phyloP scores from a whole-genome alignment of 2,797 vertebrate genomes.

The Pachyuromys duprasi region DNA sequence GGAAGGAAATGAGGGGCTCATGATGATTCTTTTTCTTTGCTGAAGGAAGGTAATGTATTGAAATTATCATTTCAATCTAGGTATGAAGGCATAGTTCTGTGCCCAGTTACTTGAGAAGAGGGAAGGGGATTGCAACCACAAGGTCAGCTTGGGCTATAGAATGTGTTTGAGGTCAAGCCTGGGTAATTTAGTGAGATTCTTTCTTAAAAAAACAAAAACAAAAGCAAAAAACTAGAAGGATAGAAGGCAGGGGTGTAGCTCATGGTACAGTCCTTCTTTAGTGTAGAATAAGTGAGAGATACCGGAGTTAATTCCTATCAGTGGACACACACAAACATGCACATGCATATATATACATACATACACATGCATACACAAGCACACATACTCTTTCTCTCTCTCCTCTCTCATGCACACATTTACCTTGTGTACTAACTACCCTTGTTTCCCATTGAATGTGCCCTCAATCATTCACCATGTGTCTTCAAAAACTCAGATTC shows the following conservation, averaged over 20 bases:
- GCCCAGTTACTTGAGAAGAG: background rate
- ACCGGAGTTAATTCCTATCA: background rate
- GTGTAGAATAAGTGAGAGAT: background rate
- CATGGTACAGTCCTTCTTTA: background rate
- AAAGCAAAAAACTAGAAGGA: background rate
- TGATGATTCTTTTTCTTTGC: background rate
- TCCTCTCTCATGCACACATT: background rate
- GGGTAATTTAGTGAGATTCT: background rate
- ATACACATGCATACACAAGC: background rate
- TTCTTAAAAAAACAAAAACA: background rate
- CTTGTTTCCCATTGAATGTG: background rate
- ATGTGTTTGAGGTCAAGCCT: background rate
- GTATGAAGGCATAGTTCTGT: background rate
- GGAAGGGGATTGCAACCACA: background rate
- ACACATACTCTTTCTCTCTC: background rate
- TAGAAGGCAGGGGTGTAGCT: background rate
- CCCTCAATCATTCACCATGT: background rate
- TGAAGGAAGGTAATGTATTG: background rate
- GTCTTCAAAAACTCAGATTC: background rate
- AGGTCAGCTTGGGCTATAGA: background rate
- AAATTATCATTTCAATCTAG: background rate
- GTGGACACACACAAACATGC: background rate
- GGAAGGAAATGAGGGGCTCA: too few relatives aligned
- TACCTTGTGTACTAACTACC: background rate
- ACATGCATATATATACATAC: background rate